Evolutionary conservation across 2,888 invertebrate genomes (phyloP).

Genomic region (Cantharis flavilabris): DNA sequence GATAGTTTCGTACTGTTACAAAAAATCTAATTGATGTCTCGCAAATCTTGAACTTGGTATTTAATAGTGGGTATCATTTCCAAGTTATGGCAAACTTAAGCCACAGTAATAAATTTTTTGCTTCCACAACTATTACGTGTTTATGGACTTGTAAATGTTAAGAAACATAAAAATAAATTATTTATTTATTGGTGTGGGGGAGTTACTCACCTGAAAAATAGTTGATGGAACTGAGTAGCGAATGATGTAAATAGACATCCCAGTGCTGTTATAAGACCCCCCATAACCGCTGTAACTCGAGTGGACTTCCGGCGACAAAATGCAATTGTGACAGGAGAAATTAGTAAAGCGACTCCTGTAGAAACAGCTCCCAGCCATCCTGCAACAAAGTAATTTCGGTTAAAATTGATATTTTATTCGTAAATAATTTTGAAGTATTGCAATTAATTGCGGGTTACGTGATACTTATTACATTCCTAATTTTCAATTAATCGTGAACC

Average conservation of each 20-base stretch:
- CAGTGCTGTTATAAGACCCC: slow-evolving; percentile 82
- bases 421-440: neutral
- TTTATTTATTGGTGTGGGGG: neutral
- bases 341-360: slow-evolving; percentile 75
- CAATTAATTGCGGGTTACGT: neutral
- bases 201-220: slow-evolving; percentile 78
- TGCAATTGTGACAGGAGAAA: slow-evolving; percentile 84
- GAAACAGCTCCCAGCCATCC: slow-evolving; percentile 84
- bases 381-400: slow-evolving; percentile 57
- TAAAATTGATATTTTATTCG: neutral
- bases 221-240: slow-evolving; percentile 86
- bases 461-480: neutral
- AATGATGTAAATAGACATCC: slow-evolving; percentile 90
- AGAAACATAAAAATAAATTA: neutral
- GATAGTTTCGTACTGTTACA: too few species aligned
- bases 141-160: neutral
- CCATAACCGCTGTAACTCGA: slow-evolving; percentile 85
- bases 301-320: slow-evolving; percentile 85
- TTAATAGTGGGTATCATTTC: neutral
- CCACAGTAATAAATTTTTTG: neutral
- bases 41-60: neutral
- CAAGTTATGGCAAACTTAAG: neutral
- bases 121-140: neutral
- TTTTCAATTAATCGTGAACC: neutral
- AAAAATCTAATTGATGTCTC: neutral